Evolutionary conservation across 2,888 invertebrate genomes (phyloP), one percentile per base, ranked within the genome.

Genomic region (Drosophila formosana): DNA sequence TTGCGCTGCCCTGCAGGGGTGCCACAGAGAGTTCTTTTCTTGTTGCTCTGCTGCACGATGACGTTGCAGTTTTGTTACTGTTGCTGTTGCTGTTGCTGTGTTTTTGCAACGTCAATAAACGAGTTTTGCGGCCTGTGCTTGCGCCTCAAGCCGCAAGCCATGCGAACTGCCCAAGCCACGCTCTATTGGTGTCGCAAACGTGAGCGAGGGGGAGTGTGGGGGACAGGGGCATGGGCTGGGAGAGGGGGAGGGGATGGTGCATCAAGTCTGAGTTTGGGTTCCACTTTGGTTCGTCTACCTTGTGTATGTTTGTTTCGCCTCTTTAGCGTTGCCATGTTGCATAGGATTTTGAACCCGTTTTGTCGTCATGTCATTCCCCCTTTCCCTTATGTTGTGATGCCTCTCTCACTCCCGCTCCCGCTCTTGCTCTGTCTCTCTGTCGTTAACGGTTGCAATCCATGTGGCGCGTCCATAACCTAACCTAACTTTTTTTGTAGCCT

Each of bases 271-370:
- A 67, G 81, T 81, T 80, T 80, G 55, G 66, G 11, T 65, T 56
- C 70, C 72, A 78, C 84, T 78, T 76, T 79, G 76, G 80, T 80
- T 79, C 86, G 75, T 81, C 86, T 89, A 86, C 79, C 79, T 89
- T 78, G 53, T 63, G 61, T 51, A 25, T 56, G 49, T 28, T 11
- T 57, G 30, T 39, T 45, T 45, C 32, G 49, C 34, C 51, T 43
- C 18, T 52, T 72, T 58, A 60, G 43, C 63, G 86, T 88, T 85
- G 79, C 82, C 89, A 83, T 88, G 89, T 89, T 88, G 89, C 87
- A 88, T 90, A 88, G 88, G 88, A 90, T 90, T 90, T 88, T 90
- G 89, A 89, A 88, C 89, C 84, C 89, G 89, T 82, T 88, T 81
- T 81, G 81, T 84, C 65, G 80, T 73, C 82, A 68, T 76, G 67